Conservation (phyloP, 2,113 vertebrate species). For the Phyllostomus discolor region DNA sequence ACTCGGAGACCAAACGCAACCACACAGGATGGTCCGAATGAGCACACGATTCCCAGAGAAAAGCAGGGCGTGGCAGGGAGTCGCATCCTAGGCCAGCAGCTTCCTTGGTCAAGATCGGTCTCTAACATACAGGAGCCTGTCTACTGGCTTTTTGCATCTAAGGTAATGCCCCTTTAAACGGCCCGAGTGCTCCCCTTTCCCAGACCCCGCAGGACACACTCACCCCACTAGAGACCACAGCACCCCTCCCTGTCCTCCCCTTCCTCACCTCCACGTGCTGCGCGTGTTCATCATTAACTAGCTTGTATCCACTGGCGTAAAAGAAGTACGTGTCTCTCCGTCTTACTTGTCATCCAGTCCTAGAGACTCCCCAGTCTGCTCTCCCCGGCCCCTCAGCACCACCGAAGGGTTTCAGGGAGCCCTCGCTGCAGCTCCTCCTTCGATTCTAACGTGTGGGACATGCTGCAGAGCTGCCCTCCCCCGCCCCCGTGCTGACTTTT, state of each 20-base stretch:
- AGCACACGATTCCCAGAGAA: background rate
- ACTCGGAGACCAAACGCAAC: background rate
- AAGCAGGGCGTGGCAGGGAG: background rate
- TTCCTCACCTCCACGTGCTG: background rate
- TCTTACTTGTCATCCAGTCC: background rate
- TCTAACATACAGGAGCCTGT: background rate
- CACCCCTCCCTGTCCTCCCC: background rate
- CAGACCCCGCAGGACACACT: background rate
- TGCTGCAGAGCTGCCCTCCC: background rate
- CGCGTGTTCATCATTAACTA: accelerated
- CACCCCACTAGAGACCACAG: background rate
- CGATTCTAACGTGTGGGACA: too few species aligned
- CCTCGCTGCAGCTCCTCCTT: background rate
- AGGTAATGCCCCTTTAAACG: background rate
- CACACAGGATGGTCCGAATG: background rate
- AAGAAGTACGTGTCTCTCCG: background rate
- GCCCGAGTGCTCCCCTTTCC: background rate
- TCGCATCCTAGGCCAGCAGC: background rate
- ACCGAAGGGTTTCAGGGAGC: accelerated
- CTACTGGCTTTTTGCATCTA: background rate
- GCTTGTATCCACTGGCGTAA: background rate
- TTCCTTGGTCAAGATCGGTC: background rate
- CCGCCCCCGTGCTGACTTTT: too few species aligned
- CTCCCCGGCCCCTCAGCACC: background rate
- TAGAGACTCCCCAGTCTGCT: background rate